Evolutionary conservation across 2,797 vertebrate genomes (phyloP).

Genomic region (Yasuhikotakia modesta): DNA sequence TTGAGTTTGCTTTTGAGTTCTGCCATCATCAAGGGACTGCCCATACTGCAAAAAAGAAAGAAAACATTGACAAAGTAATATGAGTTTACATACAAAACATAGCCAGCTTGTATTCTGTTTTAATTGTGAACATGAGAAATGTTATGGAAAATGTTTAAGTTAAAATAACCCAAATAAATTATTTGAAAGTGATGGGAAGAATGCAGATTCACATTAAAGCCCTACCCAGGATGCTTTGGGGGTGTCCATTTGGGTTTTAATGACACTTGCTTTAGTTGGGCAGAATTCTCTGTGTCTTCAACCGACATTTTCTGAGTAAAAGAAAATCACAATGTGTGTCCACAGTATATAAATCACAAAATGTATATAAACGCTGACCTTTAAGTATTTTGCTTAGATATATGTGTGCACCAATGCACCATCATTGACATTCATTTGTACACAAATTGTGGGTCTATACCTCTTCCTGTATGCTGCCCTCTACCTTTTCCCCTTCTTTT

Average conservation of each 20-base stretch:
- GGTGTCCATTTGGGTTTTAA: conserved; percentile 74
- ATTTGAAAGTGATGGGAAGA: background rate
- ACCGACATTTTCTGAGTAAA: conserved; percentile 60
- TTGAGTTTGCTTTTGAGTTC: conserved; percentile 79
- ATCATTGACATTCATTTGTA: background rate
- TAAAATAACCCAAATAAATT: background rate
- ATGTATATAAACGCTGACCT: background rate
- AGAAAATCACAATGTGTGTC: background rate
- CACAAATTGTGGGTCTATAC: background rate
- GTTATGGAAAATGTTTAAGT: background rate
- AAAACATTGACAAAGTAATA: background rate
- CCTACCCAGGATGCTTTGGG: conserved; percentile 73
- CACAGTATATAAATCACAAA: background rate
- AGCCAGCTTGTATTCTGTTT: background rate
- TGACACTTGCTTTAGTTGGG: conserved; percentile 57
- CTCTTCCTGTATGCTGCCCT: conserved; percentile 58
- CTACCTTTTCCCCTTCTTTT: conserved; percentile 53
- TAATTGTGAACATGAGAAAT: background rate
- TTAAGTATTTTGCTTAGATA: background rate
- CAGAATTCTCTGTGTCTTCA: conserved; percentile 46
- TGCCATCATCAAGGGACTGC: conserved; percentile 75
- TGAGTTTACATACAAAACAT: background rate
- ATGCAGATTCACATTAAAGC: background rate
- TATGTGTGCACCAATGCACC: background rate
- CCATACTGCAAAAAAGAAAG: conserved; percentile 69